Base-by-base conservation (phyloP, 1,140 invertebrate genomes). In the Chlorops oryzae region DNA sequence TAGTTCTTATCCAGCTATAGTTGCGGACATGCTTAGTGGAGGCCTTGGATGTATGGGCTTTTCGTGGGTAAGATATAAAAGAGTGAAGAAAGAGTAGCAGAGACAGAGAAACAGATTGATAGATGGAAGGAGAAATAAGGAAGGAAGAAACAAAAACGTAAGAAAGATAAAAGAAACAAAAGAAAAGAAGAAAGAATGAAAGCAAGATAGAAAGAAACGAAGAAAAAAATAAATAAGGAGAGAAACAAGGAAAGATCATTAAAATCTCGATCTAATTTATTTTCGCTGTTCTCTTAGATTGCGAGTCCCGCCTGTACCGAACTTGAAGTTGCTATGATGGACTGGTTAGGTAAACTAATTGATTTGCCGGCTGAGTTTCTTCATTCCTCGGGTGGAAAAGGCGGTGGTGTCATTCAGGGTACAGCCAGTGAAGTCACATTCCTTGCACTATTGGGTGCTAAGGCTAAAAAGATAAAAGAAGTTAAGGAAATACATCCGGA, bases 291-390 rank as follows among this genome's bases (percentile, higher is more conserved):
- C 25, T 70, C 70, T 28, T 62, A 92, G 90, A 84, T 90, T 38
- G 80, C 90, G n/a, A 91, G 90, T 65, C 95, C 96, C 0, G 90
- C 90, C 0, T 95, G 89, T 59, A 98, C 96, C 0, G 96, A 98
- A 74, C 76, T 98, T 2, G 95, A 98, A 78, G 89, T 96, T 20
- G 77, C 90, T 0, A 87, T 92, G 46, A 86, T 96, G 83, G 91
- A 98, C 67, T 98, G 95, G 96, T 70, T 98, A 15, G 92, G 85
- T 3, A 92, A 95, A 74, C 77, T 95, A 58, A 61, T 98, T 1
- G 80, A 82, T 7, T 72, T 98, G 1, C 96, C 96, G 0, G 76
- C 87, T 47, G 80, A 87, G 25, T 96, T 95, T 66, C 74, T 95
- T 0, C 83, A 86, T 55, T 80, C 81, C 55, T 80, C 78, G 9